Base-by-base conservation (phyloP, 2,113 vertebrate genomes). In the Marcusenius ussheri region DNA sequence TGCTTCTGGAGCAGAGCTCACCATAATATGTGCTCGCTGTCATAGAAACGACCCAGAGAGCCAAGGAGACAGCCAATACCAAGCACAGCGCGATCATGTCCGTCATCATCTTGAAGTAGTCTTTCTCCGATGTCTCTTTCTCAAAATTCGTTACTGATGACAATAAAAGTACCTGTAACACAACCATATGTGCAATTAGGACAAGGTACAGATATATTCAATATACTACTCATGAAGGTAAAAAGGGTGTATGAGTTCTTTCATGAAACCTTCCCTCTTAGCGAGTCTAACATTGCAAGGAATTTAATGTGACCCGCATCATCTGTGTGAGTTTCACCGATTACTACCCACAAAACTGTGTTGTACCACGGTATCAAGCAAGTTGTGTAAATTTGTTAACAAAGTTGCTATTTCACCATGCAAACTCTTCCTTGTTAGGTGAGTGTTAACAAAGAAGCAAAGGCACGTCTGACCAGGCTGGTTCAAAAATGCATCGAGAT, bases 41-140 rank as follows among this genome's bases (percentile, higher is more conserved):
- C 93, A 99, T 95, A 31, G 98, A 99, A 84, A 97, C 77, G 92
- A 98, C 91, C 98, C 98, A 99, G 94, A 99, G 98, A 10, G 91
- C 96, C 91, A 99, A 93, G 0, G 98, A 99, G 74, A 99, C 96
- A 15, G 96, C 97, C 92, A 99, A 90, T 0, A 98, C 96, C 94
- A 95, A 92, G 91, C 97, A 98, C 90, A 99, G 93, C 88, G 98
- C 92, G 24, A 99, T 91, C 92, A 98, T 96, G 46, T 98, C 97
- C 8, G 93, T 96, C 96, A 99, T 97, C 97, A 98, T 99, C 93
- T 96, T 97, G 53, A 97, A 4, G 80, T 95, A 97, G 4, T 96
- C 95, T 90, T 95, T 96, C 91, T 96, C 94, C 90, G 94, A 92
- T 84, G 92, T 1, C 0, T 92, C 94, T 31, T 94, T 93, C 46